Evolutionary conservation across 2,888 invertebrate species (phyloP).

Genomic region (Chesias legatella): DNA sequence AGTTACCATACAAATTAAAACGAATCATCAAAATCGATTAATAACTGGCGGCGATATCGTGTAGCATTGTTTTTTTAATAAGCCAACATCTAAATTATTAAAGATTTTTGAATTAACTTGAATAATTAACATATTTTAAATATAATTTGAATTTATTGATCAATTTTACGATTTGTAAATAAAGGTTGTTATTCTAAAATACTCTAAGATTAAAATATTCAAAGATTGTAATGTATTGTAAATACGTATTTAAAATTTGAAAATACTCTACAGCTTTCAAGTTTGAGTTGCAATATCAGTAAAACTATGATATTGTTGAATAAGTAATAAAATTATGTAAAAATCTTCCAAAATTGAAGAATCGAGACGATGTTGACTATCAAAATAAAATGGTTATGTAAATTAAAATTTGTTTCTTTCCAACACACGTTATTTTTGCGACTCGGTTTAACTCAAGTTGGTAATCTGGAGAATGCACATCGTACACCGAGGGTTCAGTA

Average conservation of each 20-base stretch:
- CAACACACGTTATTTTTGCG: too few species aligned
- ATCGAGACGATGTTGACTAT: conserved; percentile 14
- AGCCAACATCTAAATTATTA: too few species aligned
- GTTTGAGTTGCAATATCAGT: conserved; percentile 14
- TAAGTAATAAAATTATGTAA: neutral
- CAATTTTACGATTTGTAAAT: neutral
- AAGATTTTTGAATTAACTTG: too few species aligned
- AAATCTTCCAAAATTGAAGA: conserved; percentile 5
- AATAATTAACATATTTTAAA: too few species aligned
- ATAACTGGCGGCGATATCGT: too few species aligned
- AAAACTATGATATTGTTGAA: conserved; percentile 7
- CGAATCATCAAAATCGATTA: too few species aligned
- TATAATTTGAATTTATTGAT: too few species aligned
- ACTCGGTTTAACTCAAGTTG: too few species aligned
- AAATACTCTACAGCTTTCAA: conserved; percentile 12
- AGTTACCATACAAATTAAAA: too few species aligned
- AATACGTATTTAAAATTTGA: neutral
- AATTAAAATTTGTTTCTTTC: neutral
- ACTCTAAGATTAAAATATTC: conserved; percentile 6
- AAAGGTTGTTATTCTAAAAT: conserved; percentile 8
- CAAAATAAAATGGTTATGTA: conserved; percentile 16
- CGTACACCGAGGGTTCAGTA: too few species aligned
- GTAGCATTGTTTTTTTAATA: too few species aligned
- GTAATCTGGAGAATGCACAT: too few species aligned
- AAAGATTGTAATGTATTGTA: conserved; percentile 3